A percentile compares a stretch with the other conserved stretches of the same genome.
These are phyloP conservation scores for Semaprochilodus insignis DNA, from an alignment of 2,797 vertebrate species.

Conservation along the genomic window DNA sequence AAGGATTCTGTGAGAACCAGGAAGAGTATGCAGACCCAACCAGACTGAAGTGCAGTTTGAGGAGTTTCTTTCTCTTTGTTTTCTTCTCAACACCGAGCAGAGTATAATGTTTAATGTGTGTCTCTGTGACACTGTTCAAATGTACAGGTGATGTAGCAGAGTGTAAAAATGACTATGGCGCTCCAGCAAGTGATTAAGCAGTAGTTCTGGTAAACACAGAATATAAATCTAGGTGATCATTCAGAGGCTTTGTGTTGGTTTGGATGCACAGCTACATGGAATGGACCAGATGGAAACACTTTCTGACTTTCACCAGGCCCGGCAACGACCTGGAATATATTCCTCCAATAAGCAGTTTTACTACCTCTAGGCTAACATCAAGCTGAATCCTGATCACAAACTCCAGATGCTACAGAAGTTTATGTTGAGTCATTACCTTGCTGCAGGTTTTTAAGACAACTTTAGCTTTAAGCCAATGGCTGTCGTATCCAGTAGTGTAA, in stretches of 20 bases:
- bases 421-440: constrained; percentile 24
- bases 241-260: constrained; percentile 26
- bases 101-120: neutral
- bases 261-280: constrained; percentile 25
- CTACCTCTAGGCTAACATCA: constrained; percentile 46
- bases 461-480: constrained; percentile 2
- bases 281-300: constrained; percentile 48
- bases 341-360: constrained; percentile 52
- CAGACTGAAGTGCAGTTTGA: neutral
- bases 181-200: neutral
- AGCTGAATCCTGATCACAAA: constrained; percentile 39
- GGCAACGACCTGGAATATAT: constrained; percentile 47
- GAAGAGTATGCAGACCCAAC: neutral
- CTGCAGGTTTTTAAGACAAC: constrained; percentile 13
- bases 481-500: constrained; percentile 18
- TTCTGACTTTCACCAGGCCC: constrained; percentile 26
- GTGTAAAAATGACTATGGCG: neutral
- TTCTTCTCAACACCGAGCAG: neutral
- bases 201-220: constrained; percentile 12
- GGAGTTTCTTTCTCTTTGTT: neutral
- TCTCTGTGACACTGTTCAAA: neutral
- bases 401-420: constrained; percentile 35
- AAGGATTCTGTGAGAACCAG: constrained; percentile 73
- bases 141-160: neutral
- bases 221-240: constrained; percentile 18